Evolutionary conservation across 2,888 invertebrate genomes (phyloP), one percentile per base, ranked within the genome.

Genomic region (Mesoligia furuncula): DNA sequence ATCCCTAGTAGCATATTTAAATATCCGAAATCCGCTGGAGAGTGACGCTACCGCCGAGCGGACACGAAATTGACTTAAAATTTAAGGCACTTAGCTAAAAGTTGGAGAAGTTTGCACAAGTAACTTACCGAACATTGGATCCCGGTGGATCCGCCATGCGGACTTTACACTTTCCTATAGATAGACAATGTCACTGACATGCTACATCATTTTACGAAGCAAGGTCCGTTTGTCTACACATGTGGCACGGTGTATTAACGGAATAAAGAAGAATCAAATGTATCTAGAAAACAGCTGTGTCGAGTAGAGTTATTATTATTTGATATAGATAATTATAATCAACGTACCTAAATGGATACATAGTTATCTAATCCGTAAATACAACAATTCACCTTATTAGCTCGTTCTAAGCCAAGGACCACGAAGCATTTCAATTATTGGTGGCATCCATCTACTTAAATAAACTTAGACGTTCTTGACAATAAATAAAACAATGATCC

Each of bases 61-160:
- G 90, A 91, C 92, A 91, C 87, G 86, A 93, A 94, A 94, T 95
- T 93, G 92, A 92, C 94, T 95, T 95, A 93, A 94, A 95, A 93
- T 95, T 95, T 94, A 94, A 94, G 91, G 92, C 92, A 93, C 94
- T 95, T 93, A 92, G 90, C 87, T 90, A 85, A 91, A 93, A 95
- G 93, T 95, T 95, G 75, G 71, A 84, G 89, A 91, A 94, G 92
- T 93, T 94, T 85, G 86, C 82, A 70, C 85, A 91, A 93, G 91
- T 92, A 91, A 92, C 90, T 93, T 91, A 87, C 86, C 75, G 85
- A 89, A 92, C 89, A 91, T 89, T 82, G 87, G 90, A 93, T 93
- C 92, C 90, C 90, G 75, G 88, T 85, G 90, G 90, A 87, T 88
- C 81, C 80, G 59, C 75, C 80, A 81, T 83, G 80, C 80, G 71